Base-by-base conservation (phyloP, 1,140 invertebrate genomes). In the Magallana ariakensis region DNA sequence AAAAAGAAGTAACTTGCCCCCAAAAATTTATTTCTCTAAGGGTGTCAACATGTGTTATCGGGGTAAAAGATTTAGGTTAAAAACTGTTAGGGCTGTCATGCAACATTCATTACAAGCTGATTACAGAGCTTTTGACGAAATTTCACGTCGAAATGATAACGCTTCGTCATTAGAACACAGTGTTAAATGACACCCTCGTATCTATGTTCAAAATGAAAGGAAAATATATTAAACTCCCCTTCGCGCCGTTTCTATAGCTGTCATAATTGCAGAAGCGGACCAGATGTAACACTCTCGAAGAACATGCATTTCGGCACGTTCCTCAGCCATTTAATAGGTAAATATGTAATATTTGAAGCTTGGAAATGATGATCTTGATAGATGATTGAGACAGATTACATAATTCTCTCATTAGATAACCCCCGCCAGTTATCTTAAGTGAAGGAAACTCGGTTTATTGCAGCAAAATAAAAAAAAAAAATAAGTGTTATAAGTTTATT, bases 21-120 rank as follows among this genome's bases (percentile, higher is more conserved):
- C 66, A 75, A 33, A 46, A 75, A 26, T 75, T 26, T 75, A 75
- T 26, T 19, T 75, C 66, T 75, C 33, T 26, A 46, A 75, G 22
- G 66, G 66, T 75, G 66, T 75, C 66, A 75, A 75, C 66, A 75
- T 75, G 66, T 75, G 66, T 75, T 75, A 75, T 75, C 66, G 33
- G 10, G 22, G 22, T 46, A 75, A 75, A 75, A 75, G 66, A 75
- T 75, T 75, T 75, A 75, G 66, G 66, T 26, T 75, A 33, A 22
- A 75, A 75, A 75, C 66, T 75, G 22, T 9, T 26, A 75, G 33
- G 22, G 22, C 22, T 75, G 66, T 75, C 66, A 22, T 75, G 66
- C 26, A 75, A 75, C 66, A 75, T 75, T 19, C 66, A 75, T 75
- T 75, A 75, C 66, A 26, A 75, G 66, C 66, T 13, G 66, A 75